These are phyloP conservation scores for Bombus vancouverensis DNA, from an alignment of 1,140 invertebrate species.

Conservation along the genomic window DNA sequence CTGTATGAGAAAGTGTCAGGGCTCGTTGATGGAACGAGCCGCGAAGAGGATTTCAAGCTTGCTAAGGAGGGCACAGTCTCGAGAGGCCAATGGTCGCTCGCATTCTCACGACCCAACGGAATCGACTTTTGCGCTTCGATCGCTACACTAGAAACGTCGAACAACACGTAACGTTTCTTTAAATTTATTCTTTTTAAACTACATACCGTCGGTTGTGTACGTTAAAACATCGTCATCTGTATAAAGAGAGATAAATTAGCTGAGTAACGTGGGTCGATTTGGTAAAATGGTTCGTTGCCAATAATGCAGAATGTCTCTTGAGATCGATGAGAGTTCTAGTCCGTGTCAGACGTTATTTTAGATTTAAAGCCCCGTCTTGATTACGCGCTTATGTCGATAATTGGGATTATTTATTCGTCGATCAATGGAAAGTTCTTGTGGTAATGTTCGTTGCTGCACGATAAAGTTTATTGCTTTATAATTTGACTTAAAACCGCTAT, in stretches of 20 bases:
- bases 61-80: constrained; percentile 48
- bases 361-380: background rate
- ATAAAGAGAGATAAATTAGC: background rate
- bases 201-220: background rate
- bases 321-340: background rate
- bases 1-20: constrained; percentile 74
- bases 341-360: background rate
- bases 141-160: background rate
- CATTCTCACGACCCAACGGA: constrained; percentile 70
- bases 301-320: background rate
- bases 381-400: background rate
- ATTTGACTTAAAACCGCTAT: too few relatives aligned
- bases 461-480: background rate
- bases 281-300: background rate
- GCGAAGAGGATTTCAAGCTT: constrained; percentile 55
- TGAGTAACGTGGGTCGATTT: background rate
- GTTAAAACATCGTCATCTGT: background rate
- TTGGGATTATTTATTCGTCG: background rate
- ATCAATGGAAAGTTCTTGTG: background rate
- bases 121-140: constrained; percentile 18
- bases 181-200: background rate
- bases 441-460: background rate
- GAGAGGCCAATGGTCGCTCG: constrained; percentile 66
- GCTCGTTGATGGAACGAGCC: constrained; percentile 64
- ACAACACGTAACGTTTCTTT: constrained; percentile 11